Conservation (phyloP, 64 coral and sea anemone genomes). For the Pachyseris speciosa region DNA sequence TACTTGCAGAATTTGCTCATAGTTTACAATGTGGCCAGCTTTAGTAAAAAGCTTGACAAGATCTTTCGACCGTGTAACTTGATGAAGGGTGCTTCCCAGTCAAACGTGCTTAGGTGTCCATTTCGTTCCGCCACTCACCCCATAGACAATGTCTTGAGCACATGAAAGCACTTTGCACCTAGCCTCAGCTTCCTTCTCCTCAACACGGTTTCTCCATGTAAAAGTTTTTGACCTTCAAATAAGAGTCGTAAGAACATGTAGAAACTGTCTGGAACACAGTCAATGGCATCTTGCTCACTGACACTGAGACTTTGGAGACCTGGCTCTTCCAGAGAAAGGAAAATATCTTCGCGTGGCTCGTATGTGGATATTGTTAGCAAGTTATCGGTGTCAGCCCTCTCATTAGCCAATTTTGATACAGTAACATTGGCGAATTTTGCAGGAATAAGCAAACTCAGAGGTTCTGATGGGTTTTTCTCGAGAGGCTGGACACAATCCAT, state of each 20-base stretch:
- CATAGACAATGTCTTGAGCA: too few species aligned
- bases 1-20: too few species aligned
- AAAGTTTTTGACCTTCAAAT: slow-evolving; percentile 33
- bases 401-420: slow-evolving; percentile 47
- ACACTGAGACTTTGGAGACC: slow-evolving; percentile 50
- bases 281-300: neutral
- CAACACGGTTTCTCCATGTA: slow-evolving; percentile 47
- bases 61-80: too few species aligned
- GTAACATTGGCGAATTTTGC: slow-evolving; percentile 42
- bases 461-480: slow-evolving; percentile 36
- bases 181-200: too few species aligned
- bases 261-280: slow-evolving; percentile 28
- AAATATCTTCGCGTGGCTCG: slow-evolving; percentile 38
- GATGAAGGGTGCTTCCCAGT: too few species aligned
- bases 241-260: slow-evolving; percentile 34
- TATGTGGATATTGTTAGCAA: neutral
- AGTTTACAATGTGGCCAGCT: too few species aligned
- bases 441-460: slow-evolving; percentile 66
- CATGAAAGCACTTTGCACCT: too few species aligned
- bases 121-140: too few species aligned
- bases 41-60: too few species aligned
- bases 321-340: slow-evolving; percentile 49
- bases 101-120: too few species aligned
- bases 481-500: slow-evolving; percentile 49
- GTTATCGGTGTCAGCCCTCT: slow-evolving; percentile 9